Percentiles rank a stretch among this genome's conserved stretches.
Evolutionary conservation across 2,113 vertebrate genomes (phyloP).

Genomic region (Poecile atricapillus): DNA sequence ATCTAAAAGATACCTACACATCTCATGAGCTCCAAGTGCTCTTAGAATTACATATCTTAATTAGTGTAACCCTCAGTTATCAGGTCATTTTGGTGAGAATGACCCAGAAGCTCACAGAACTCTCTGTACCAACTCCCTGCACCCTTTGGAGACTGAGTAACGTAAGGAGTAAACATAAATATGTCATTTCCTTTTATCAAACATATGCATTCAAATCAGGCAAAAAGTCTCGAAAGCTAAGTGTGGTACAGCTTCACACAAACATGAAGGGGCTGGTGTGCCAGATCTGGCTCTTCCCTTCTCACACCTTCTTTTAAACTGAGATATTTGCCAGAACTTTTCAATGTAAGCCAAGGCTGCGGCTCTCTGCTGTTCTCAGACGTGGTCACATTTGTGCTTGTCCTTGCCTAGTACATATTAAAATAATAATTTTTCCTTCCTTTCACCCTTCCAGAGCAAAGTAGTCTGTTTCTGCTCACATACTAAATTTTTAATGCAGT

Average conservation of each 20-base stretch:
- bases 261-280: not conserved
- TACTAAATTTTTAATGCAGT: slow-evolving; percentile 62
- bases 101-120: not conserved
- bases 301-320: slow-evolving; percentile 26
- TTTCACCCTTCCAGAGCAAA: slow-evolving; percentile 28
- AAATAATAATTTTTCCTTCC: slow-evolving; percentile 48
- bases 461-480: slow-evolving; percentile 27
- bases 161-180: not conserved
- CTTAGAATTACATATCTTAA: not conserved
- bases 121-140: not conserved
- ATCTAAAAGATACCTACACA: not conserved
- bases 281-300: slow-evolving; percentile 34
- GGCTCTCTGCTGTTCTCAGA: slow-evolving; percentile 35
- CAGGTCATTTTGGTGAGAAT: not conserved
- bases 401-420: slow-evolving; percentile 47
- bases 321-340: slow-evolving; percentile 48
- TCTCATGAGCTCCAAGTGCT: not conserved
- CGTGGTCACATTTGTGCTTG: slow-evolving; percentile 24
- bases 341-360: slow-evolving; percentile 18
- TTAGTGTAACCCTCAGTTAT: not conserved
- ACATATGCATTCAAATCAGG: slow-evolving; percentile 15
- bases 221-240: slow-evolving; percentile 11
- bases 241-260: slow-evolving; percentile 7
- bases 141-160: not conserved
- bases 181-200: slow-evolving; percentile 19